Percentiles rank a stretch among this genome's conserved stretches.
phyloP scores from a whole-genome alignment of 2,797 vertebrate genomes.

The Melanotaenia pygmaea region DNA sequence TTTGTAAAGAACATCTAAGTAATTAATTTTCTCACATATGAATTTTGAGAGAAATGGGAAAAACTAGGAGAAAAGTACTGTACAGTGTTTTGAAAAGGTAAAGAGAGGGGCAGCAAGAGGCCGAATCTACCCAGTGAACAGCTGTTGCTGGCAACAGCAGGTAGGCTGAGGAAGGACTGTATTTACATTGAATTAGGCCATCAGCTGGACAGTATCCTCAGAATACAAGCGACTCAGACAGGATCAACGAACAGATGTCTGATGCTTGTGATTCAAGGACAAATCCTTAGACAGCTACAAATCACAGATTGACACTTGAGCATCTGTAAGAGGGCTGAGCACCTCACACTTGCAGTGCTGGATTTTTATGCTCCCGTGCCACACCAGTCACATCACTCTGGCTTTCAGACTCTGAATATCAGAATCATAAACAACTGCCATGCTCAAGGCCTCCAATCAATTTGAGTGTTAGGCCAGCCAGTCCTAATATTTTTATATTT shows the following conservation, averaged over 20 bases:
- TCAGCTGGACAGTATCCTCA: constrained; percentile 63
- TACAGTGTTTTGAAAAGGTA: constrained; percentile 55
- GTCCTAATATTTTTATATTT: background rate
- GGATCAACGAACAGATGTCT: constrained; percentile 62
- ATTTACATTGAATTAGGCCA: constrained; percentile 72
- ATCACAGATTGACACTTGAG: constrained; percentile 60
- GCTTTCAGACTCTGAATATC: background rate
- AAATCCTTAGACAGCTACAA: constrained; percentile 61
- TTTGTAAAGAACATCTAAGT: background rate
- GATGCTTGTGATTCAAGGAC: constrained; percentile 64
- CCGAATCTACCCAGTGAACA: constrained; percentile 59
- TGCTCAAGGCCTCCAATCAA: background rate
- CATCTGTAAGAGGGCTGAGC: constrained; percentile 48
- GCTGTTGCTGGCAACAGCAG: constrained; percentile 72
- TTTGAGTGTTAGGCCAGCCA: background rate
- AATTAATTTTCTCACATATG: background rate
- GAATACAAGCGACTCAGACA: constrained; percentile 57
- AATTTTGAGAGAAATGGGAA: background rate
- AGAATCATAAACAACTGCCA: background rate
- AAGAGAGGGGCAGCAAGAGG: constrained; percentile 51
- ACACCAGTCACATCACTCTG: constrained; percentile 7
- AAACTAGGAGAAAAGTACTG: constrained; percentile 41
- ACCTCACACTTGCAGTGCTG: constrained; percentile 29
- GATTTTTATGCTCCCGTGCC: constrained; percentile 10
- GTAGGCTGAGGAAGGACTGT: constrained; percentile 56